Evolutionary conservation across 2,797 vertebrate genomes (phyloP).

Genomic region (Harpagifer antarcticus): DNA sequence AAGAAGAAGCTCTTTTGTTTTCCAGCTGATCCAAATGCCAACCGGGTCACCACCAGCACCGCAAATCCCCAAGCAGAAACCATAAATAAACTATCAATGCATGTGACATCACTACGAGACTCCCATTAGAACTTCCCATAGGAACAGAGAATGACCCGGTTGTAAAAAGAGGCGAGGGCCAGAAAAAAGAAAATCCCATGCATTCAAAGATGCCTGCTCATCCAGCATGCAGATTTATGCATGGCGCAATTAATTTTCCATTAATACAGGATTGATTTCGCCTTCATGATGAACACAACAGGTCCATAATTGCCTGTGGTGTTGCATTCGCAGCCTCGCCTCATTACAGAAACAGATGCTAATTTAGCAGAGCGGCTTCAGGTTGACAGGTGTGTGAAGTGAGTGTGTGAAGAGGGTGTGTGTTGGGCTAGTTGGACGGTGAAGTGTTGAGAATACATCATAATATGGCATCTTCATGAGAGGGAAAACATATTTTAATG

Average conservation of each 20-base stretch:
- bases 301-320: slow-evolving; percentile 78
- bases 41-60: neutral
- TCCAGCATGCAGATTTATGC: slow-evolving; percentile 78
- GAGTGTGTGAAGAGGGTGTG: slow-evolving; percentile 30
- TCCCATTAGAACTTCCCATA: slow-evolving; percentile 20
- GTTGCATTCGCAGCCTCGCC: slow-evolving; percentile 73
- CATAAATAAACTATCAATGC: slow-evolving; percentile 22
- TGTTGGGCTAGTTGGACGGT: slow-evolving; percentile 9
- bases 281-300: slow-evolving; percentile 72
- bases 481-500: neutral
- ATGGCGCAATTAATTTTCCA: slow-evolving; percentile 83
- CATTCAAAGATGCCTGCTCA: slow-evolving; percentile 56
- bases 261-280: slow-evolving; percentile 79
- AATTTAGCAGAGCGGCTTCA: slow-evolving; percentile 70
- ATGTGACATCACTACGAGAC: slow-evolving; percentile 47
- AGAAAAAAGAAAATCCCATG: slow-evolving; percentile 50
- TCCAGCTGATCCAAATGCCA: slow-evolving; percentile 30
- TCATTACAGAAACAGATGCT: slow-evolving; percentile 83
- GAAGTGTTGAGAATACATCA: slow-evolving; percentile 36
- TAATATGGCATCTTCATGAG: slow-evolving; percentile 25
- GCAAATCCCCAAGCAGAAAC: slow-evolving; percentile 1
- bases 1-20: slow-evolving; percentile 6
- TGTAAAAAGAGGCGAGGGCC: slow-evolving; percentile 31
- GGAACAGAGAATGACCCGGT: slow-evolving; percentile 36
- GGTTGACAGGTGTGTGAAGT: slow-evolving; percentile 67